These are phyloP conservation scores for Pheosia gnoma DNA, from an alignment of 2,888 invertebrate species.

Conservation along the genomic window DNA sequence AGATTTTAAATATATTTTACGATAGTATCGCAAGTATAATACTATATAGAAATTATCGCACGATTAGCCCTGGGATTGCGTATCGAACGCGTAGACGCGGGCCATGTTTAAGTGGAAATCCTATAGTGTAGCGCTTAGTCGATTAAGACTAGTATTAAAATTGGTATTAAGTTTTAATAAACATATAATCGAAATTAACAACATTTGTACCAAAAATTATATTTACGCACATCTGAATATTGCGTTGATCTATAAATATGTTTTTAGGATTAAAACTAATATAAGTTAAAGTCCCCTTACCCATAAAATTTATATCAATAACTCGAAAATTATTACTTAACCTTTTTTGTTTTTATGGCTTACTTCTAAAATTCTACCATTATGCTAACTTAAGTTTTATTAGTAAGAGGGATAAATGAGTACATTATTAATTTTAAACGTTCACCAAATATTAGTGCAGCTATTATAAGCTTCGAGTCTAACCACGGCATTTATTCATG, in stretches of 20 bases:
- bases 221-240: not conserved
- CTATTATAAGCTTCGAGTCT: slow-evolving; percentile 10
- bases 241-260: not conserved
- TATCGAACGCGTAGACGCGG: not conserved
- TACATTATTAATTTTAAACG: not conserved
- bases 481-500: slow-evolving; percentile 42
- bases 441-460: not conserved
- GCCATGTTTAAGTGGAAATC: not conserved
- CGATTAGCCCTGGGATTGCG: no score
- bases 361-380: not conserved
- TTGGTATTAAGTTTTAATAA: slow-evolving; percentile 11
- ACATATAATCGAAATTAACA: not conserved
- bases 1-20: slow-evolving; percentile 25
- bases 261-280: not conserved
- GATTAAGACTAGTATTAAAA: slow-evolving; percentile 22
- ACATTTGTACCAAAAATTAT: slow-evolving; percentile 4
- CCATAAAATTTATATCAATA: not conserved
- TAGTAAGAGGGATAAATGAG: not conserved
- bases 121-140: slow-evolving; percentile 7
- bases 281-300: not conserved
- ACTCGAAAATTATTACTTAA: no score
- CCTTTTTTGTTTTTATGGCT: no score
- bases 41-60: no score
- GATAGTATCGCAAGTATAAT: not conserved
- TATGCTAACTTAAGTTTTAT: not conserved